These are phyloP conservation scores for Tachina grossa DNA, from an alignment of 2,888 invertebrate genomes.

Conservation along the genomic window DNA sequence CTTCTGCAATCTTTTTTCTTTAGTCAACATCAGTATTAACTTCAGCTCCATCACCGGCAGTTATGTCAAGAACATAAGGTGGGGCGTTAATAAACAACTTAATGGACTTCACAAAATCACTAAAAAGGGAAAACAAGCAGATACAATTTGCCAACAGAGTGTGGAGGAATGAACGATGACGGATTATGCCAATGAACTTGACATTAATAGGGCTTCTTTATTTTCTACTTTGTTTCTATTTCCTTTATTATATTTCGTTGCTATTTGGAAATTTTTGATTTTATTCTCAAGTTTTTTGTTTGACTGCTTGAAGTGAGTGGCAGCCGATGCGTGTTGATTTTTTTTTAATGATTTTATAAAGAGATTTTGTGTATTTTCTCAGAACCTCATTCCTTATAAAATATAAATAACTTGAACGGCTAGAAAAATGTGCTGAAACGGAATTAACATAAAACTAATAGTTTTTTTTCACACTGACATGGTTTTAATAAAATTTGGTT, in stretches of 20 bases:
- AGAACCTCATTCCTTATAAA: no score
- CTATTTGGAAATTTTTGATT: slow-evolving; percentile 14
- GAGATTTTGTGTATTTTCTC: no score
- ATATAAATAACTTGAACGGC: no score
- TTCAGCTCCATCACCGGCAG: background rate
- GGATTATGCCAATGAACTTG: slow-evolving; percentile 81
- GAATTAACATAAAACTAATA: no score
- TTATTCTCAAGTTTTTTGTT: background rate
- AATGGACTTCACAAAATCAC: slow-evolving; percentile 41
- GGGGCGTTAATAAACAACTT: slow-evolving; percentile 48
- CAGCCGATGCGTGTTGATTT: background rate
- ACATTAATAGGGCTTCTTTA: slow-evolving; percentile 80
- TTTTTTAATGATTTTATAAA: slow-evolving; percentile 1
- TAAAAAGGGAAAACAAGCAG: slow-evolving; percentile 27
- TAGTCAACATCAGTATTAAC: slow-evolving; percentile 13
- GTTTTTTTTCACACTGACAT: no score
- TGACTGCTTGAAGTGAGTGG: slow-evolving; percentile 11
- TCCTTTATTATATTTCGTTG: slow-evolving; percentile 2
- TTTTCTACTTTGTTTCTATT: slow-evolving; percentile 9
- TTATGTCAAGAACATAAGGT: slow-evolving; percentile 15
- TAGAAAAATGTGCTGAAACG: no score
- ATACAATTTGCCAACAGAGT: background rate
- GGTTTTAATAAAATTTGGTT: no score
- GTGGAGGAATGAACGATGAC: slow-evolving; percentile 67
- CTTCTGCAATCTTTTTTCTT: slow-evolving; percentile 20